Base-by-base conservation (phyloP, 1,140 invertebrate genomes). In the Octopus sinensis region DNA sequence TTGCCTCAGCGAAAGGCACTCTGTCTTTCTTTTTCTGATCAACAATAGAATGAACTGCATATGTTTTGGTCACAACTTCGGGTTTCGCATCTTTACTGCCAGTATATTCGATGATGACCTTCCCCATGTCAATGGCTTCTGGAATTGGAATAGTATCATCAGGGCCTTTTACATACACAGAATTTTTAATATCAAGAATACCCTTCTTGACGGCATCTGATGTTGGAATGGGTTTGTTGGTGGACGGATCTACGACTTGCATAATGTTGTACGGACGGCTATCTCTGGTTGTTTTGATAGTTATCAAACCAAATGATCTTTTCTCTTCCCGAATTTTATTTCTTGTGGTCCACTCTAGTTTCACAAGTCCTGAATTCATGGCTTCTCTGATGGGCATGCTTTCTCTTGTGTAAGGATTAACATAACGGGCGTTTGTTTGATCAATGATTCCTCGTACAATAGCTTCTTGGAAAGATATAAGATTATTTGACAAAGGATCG, bases 371-470 rank as follows among this genome's bases (percentile, higher is more conserved):
- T 73, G 89, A 86, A 81, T 88, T 91, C 86, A 93, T 91, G 30
- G 93, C 93, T 78, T 93, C 91, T 13, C 88, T 86, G 52, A 93
- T 86, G 2, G 91, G 84, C 43, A 92, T 87, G 52, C 81, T 83
- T 68, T 85, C 82, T 9, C 86, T 86, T 1, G 87, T 88, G 17
- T 79, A 75, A 0, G 83, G 84, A 79, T 89, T 85, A 43, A 86
- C 76, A 80, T 86, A 88, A 51, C 76, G 79, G 6, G 81, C 82
- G 52, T 80, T 80, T 7, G 84, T 86, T 54, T 89, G 86, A 79
- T 90, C 87, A 13, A 90, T 84, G 53, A 90, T 86, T 53, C 88
- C 89, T 52, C 87, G 81, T 75, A 86, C 76, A 43, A 89, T 85
- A n/a, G 89, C 89, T 17, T 89, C 83, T 78, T 89, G 86, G 3